Percentiles rank a stretch among this genome's conserved stretches.
Evolutionary conservation across 2,888 invertebrate species (phyloP).

Genomic region (Deladenus siricidicola): DNA sequence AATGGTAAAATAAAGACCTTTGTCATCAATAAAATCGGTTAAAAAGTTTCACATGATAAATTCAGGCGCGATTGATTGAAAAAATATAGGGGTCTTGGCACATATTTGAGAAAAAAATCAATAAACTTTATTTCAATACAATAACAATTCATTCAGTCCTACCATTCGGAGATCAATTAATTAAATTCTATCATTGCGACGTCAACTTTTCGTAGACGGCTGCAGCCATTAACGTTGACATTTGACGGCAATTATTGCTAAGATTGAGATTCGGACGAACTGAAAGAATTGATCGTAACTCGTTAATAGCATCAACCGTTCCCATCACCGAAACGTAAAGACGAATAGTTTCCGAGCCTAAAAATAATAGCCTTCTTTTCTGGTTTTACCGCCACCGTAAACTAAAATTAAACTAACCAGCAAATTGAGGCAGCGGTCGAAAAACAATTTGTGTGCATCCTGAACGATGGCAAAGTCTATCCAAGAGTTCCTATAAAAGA

Average conservation of each 20-base stretch:
- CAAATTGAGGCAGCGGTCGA: conserved; percentile 13
- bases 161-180: too few relatives aligned
- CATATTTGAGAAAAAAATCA: too few relatives aligned
- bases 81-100: too few relatives aligned
- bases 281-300: conserved; percentile 15
- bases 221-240: conserved; percentile 17
- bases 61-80: too few relatives aligned
- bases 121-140: too few relatives aligned
- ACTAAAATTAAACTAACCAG: conserved; percentile 4
- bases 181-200: too few relatives aligned
- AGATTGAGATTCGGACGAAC: conserved; percentile 17
- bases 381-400: not conserved
- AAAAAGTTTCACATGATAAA: too few relatives aligned
- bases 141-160: too few relatives aligned
- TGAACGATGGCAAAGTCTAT: conserved; percentile 11
- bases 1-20: too few relatives aligned
- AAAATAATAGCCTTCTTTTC: conserved; percentile 4
- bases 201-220: conserved; percentile 4
- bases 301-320: conserved; percentile 13
- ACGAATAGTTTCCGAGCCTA: conserved; percentile 15
- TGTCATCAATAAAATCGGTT: too few relatives aligned
- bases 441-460: conserved; percentile 17
- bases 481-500: conserved; percentile 10
- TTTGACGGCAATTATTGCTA: conserved; percentile 15
- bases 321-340: conserved; percentile 15